Base-by-base conservation (phyloP, 2,113 vertebrate species). In the Chitala chitala region DNA sequence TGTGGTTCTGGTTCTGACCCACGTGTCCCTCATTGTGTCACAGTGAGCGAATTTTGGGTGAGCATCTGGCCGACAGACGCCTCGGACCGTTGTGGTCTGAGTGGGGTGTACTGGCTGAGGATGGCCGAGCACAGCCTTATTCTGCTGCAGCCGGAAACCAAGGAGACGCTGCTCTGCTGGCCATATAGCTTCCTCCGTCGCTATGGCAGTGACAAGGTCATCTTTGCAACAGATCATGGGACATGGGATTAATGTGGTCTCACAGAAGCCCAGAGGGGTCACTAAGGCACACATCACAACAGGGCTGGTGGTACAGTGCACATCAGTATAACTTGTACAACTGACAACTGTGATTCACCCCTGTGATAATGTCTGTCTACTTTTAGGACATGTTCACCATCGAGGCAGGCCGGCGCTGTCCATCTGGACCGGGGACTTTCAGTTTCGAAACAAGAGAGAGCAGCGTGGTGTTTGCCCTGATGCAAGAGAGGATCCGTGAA, bases 161-260 rank as follows among this genome's bases (percentile, higher is more conserved):
- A 82, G 29, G 84, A 83, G 38, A 78, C 77, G 0, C 84, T 95
- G 1, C 84, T 86, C 0, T 82, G 85, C 9, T 99, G 97, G 97
- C 93, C 94, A 0, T 99, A 97, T 56, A 90, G 91, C 68, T 88
- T 95, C 63, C 90, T 99, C 38, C 88, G 97, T 0, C 91, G 97
- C 83, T 99, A 96, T 0, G 97, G 97, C 38, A 85, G 89, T 3
- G 94, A 98, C 78, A 94, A 95, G 93, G 97, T 97, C 44, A n/a
- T n/a, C n/a, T n/a, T n/a, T n/a, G n/a, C n/a, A n/a, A n/a, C n/a
- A n/a, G n/a, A n/a, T n/a, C n/a, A n/a, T n/a, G n/a, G n/a, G n/a
- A n/a, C n/a, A n/a, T n/a, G n/a, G n/a, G n/a, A n/a, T n/a, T n/a
- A n/a, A n/a, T n/a, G n/a, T n/a, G n/a, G n/a, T n/a, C n/a, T n/a